phyloP scores from a whole-genome alignment of 1,140 invertebrate genomes.

The Drosophila parvula region DNA sequence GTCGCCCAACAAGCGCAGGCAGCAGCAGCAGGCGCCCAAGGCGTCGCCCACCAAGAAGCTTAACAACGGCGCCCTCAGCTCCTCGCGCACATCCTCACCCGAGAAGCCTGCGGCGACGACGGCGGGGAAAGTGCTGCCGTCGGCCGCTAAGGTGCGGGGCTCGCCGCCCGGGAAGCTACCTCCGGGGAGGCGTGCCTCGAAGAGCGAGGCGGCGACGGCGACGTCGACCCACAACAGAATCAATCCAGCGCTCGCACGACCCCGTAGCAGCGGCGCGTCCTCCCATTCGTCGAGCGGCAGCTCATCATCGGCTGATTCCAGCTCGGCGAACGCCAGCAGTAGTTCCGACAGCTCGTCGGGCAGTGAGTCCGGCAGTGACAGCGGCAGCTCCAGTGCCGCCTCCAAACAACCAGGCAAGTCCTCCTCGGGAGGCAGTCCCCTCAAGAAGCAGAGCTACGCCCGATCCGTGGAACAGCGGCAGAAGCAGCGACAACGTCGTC shows the following conservation, averaged over 20 bases:
- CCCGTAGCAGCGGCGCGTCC: constrained; percentile 52
- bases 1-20: constrained; percentile 76
- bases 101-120: constrained; percentile 42
- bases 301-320: constrained; percentile 77
- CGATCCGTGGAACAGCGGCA: constrained; percentile 69
- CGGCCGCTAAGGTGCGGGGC: constrained; percentile 41
- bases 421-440: constrained; percentile 32
- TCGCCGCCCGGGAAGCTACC: constrained; percentile 53
- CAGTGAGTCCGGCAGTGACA: constrained; percentile 67
- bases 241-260: constrained; percentile 14
- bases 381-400: constrained; percentile 37
- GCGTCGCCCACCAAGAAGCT: constrained; percentile 75
- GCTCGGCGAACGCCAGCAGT: constrained; percentile 59
- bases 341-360: constrained; percentile 55
- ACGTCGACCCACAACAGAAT: constrained; percentile 67
- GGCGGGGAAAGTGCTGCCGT: constrained; percentile 24
- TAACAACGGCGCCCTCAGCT: constrained; percentile 73
- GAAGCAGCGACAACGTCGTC: constrained; percentile 84
- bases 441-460: constrained; percentile 69
- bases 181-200: constrained; percentile 79
- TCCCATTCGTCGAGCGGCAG: constrained; percentile 76
- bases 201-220: constrained; percentile 64
- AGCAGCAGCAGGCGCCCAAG: constrained; percentile 13
- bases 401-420: constrained; percentile 30
- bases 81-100: constrained; percentile 51